Conservation (phyloP, 2,888 invertebrate species). For the Tridacna crocea region DNA sequence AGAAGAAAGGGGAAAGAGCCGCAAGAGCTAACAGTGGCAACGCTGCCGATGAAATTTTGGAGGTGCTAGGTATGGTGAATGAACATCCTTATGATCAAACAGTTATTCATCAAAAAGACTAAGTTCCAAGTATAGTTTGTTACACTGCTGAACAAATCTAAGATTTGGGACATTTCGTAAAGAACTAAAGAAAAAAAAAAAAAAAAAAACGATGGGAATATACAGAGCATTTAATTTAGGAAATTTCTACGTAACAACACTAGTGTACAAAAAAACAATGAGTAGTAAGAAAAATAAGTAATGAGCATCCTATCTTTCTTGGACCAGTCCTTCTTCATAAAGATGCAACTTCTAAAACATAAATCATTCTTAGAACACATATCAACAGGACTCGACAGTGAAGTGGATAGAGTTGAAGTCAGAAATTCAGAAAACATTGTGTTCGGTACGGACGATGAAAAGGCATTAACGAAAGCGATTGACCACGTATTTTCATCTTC, state of each 20-base stretch:
- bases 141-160: slow-evolving; percentile 35
- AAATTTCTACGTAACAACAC: slow-evolving; percentile 15
- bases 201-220: neutral
- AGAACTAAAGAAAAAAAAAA: no score
- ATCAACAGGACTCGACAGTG: slow-evolving; percentile 25
- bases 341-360: slow-evolving; percentile 39
- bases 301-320: slow-evolving; percentile 29
- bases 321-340: slow-evolving; percentile 44
- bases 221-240: slow-evolving; percentile 4
- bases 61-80: slow-evolving; percentile 38
- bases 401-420: slow-evolving; percentile 21
- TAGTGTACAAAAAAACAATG: slow-evolving; percentile 42
- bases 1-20: neutral
- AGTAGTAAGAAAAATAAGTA: slow-evolving; percentile 25
- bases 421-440: slow-evolving; percentile 32
- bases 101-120: slow-evolving; percentile 32
- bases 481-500: slow-evolving; percentile 33
- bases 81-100: slow-evolving; percentile 34
- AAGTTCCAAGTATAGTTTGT: slow-evolving; percentile 32
- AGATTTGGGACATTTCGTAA: slow-evolving; percentile 32
- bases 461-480: slow-evolving; percentile 30
- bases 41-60: slow-evolving; percentile 37
- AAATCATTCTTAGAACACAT: slow-evolving; percentile 34
- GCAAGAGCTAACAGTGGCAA: neutral
- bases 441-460: slow-evolving; percentile 34